Evolutionary conservation across 2,797 vertebrate genomes (phyloP).

Genomic region (Huso huso): DNA sequence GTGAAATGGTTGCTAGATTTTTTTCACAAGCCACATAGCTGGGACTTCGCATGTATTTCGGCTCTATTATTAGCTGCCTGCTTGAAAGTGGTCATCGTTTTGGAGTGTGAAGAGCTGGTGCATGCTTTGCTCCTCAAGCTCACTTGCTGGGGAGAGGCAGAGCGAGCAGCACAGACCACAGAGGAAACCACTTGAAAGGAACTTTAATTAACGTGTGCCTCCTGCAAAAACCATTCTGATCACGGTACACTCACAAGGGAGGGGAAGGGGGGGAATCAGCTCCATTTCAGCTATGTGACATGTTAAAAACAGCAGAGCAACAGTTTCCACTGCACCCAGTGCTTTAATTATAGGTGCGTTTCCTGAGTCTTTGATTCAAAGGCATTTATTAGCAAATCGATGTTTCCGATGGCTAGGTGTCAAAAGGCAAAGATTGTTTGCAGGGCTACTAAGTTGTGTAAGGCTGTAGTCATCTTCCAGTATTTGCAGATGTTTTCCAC

Average conservation of each 20-base stretch:
- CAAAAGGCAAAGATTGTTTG: too few relatives aligned
- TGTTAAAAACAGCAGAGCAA: not conserved
- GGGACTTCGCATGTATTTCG: not conserved
- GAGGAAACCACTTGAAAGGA: not conserved
- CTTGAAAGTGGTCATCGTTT: not conserved
- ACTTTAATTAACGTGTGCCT: conserved; percentile 1
- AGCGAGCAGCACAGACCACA: not conserved
- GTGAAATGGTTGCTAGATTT: not conserved
- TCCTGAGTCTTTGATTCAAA: not conserved
- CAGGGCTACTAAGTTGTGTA: too few relatives aligned
- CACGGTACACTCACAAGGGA: too few relatives aligned
- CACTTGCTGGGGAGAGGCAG: not conserved
- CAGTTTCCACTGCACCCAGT: conserved; percentile 3
- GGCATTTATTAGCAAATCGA: too few relatives aligned
- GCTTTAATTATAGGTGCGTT: not conserved
- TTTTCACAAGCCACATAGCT: not conserved
- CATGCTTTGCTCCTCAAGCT: not conserved
- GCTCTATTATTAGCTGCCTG: not conserved
- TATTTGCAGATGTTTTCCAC: too few relatives aligned
- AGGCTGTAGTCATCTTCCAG: too few relatives aligned
- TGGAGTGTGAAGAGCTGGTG: not conserved
- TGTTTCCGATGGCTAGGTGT: too few relatives aligned
- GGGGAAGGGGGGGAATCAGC: not conserved
- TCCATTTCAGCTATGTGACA: not conserved
- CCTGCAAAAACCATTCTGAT: not conserved